Conservation (phyloP, 2,888 invertebrate genomes). For the Phalangium opilio region DNA sequence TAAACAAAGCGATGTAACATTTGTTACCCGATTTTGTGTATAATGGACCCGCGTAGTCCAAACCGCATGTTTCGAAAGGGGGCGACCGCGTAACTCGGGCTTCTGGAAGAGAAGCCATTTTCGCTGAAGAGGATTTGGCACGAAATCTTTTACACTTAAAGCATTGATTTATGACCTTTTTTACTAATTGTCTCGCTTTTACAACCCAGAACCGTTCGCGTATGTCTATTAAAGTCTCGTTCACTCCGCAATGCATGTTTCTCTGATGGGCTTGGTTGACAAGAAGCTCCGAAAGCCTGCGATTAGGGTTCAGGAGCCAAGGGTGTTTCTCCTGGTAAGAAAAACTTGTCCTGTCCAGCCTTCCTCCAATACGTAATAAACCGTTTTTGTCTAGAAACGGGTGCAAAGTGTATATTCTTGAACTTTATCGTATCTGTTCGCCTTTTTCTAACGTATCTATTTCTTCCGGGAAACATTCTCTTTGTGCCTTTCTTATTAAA, state of each 20-base stretch:
- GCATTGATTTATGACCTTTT: neutral
- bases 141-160: no score
- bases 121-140: neutral
- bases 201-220: slow-evolving; percentile 2
- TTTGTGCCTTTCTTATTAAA: neutral
- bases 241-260: neutral
- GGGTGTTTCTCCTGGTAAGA: neutral
- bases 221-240: neutral
- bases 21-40: no score
- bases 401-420: neutral
- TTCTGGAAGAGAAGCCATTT: neutral
- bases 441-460: neutral
- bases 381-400: slow-evolving; percentile 1
- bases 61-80: no score
- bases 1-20: no score
- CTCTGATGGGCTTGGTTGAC: neutral
- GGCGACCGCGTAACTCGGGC: no score
- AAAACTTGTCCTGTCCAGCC: neutral
- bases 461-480: neutral
- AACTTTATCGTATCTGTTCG: neutral
- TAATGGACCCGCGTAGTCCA: no score
- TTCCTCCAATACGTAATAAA: neutral
- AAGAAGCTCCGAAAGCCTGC: no score
- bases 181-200: neutral
- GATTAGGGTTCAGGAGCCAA: no score